phyloP scores from a whole-genome alignment of 2,797 vertebrate species.

The Periparus ater region DNA sequence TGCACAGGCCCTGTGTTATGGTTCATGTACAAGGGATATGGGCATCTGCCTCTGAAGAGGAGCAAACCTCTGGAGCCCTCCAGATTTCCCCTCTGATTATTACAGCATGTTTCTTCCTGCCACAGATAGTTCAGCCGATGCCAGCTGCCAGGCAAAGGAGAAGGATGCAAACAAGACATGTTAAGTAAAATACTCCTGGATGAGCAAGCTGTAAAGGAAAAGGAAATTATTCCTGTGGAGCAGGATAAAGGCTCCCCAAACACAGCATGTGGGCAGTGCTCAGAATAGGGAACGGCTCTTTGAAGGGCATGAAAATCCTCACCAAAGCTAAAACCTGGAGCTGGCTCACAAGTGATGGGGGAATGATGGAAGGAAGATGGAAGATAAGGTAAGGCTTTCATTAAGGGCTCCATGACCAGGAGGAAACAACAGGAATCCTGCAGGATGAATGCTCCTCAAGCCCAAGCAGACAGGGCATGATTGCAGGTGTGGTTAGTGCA shows the following conservation, averaged over 20 bases:
- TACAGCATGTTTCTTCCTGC: slow-evolving; percentile 57
- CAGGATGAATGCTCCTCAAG: slow-evolving; percentile 15
- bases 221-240: slow-evolving; percentile 38
- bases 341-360: not conserved
- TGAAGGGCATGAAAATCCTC: not conserved
- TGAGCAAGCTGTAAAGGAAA: slow-evolving; percentile 27
- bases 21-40: not conserved
- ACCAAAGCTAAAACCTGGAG: not conserved
- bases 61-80: not conserved
- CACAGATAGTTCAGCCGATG: slow-evolving; percentile 28
- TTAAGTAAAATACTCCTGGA: not conserved
- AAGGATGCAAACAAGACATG: slow-evolving; percentile 36
- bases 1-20: not conserved
- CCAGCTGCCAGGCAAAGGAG: slow-evolving; percentile 7
- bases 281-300: not conserved
- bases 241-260: slow-evolving; percentile 10
- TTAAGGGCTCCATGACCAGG: not conserved
- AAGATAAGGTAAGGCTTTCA: not conserved
- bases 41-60: slow-evolving; percentile 17
- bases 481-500: not conserved
- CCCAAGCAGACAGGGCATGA: not conserved
- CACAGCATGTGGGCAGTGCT: slow-evolving; percentile 10
- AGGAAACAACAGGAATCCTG: not conserved
- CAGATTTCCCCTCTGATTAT: slow-evolving; percentile 49
- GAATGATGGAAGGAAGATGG: not conserved